phyloP scores from a whole-genome alignment of 2,113 vertebrate genomes.

The Lipotes vexillifer region DNA sequence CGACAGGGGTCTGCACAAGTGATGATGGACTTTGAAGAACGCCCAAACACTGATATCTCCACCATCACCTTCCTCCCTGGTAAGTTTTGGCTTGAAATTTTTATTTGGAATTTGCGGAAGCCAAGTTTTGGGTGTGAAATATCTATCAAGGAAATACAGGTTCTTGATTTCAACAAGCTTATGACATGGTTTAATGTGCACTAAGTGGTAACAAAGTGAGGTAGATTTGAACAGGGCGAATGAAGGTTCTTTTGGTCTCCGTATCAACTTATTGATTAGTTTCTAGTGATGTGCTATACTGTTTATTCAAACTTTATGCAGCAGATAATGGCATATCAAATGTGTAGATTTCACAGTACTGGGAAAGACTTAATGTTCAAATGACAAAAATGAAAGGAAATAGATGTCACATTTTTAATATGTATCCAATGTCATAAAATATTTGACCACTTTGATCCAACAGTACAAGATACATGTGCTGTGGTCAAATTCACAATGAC shows the following conservation, averaged over 20 bases:
- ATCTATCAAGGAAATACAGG: background rate
- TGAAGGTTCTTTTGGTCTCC: background rate
- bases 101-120: background rate
- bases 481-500: background rate
- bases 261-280: background rate
- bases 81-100: constrained; percentile 60
- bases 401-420: background rate
- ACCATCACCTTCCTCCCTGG: constrained; percentile 90
- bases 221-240: background rate
- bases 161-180: background rate
- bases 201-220: background rate
- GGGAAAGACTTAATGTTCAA: background rate
- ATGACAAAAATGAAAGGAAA: background rate
- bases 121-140: background rate
- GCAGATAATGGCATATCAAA: background rate
- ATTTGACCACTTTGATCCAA: background rate
- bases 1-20: constrained; percentile 95
- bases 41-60: constrained; percentile 93
- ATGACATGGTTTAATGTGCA: background rate
- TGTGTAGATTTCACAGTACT: background rate
- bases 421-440: background rate
- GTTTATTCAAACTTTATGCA: background rate
- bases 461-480: background rate
- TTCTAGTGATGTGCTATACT: background rate
- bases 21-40: constrained; percentile 95